A percentile compares a stretch with the other conserved stretches of the same genome.
phyloP scores from a whole-genome alignment of 2,888 invertebrate species.

The Euphydryas editha region DNA sequence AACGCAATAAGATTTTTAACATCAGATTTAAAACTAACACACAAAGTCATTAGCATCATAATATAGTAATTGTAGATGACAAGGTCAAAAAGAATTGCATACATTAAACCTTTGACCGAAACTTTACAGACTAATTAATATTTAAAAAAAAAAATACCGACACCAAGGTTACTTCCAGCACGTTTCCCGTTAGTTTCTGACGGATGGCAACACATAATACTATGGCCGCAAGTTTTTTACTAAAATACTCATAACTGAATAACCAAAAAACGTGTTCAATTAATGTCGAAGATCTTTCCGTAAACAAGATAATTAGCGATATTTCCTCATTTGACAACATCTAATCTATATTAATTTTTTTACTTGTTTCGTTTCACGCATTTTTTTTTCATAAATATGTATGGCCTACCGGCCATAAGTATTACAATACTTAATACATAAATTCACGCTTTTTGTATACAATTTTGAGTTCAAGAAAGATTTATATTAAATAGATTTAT shows the following conservation, averaged over 20 bases:
- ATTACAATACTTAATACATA: too few species aligned
- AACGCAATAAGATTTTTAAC: too few species aligned
- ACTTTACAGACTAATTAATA: constrained; percentile 21
- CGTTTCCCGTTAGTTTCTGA: constrained; percentile 20
- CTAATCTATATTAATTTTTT: background rate
- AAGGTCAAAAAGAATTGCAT: constrained; percentile 12
- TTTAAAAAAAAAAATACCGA: constrained; percentile 17
- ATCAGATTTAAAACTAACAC: too few species aligned
- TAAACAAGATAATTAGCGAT: constrained; percentile 29
- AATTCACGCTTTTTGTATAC: too few species aligned
- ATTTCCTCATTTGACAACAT: constrained; percentile 28
- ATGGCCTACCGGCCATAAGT: background rate
- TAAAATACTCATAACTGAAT: constrained; percentile 11
- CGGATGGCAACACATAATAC: constrained; percentile 14
- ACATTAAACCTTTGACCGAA: background rate
- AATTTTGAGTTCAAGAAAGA: too few species aligned
- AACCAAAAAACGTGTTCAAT: constrained; percentile 19
- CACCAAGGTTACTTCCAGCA: constrained; percentile 32
- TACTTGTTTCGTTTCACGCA: background rate
- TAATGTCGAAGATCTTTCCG: constrained; percentile 29
- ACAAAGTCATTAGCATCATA: background rate
- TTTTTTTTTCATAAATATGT: background rate
- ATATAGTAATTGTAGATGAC: background rate
- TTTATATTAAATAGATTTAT: too few species aligned
- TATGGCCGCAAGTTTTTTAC: constrained; percentile 20